Base-by-base conservation (phyloP, 1,140 invertebrate species). In the Sogatella furcifera region DNA sequence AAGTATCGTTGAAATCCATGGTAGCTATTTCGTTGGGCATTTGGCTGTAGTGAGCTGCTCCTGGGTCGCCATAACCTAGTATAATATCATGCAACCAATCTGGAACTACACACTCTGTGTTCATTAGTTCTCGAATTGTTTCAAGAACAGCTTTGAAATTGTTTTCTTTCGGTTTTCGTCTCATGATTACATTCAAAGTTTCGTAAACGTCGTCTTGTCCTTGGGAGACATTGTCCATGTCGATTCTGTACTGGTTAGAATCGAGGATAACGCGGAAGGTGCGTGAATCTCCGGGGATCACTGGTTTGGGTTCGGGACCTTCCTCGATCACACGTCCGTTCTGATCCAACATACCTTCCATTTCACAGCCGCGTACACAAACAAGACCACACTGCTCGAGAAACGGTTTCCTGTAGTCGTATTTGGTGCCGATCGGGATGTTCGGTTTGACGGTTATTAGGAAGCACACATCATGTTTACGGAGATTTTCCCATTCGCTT, bases 71-170 rank as follows among this genome's bases (percentile, higher is more conserved):
- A 73, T 98, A 99, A 0, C 97, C 97, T 4, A 99, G 79, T 57
- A 99, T 90, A 64, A 99, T 90, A 72, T 99, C 95, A 70, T 97
- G 92, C 5, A 99, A 76, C 97, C 97, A 99, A 68, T 97, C 89
- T 0, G 97, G 97, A 1, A 99, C 97, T 15, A 99, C 95, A 75
- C 94, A 99, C 71, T 97, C 90, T 0, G 95, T 98, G 71, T 99
- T 99, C 94, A 99, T 98, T 52, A 99, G 79, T 74, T 98, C 93
- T 5, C 97, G 77, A 64, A 99, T 99, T 0, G 97, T 99, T 75
- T 98, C 95, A 62, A 99, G 73, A 9, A 99, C 97, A 0, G 97
- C 97, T 77, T 99, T 95, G 72, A 99, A 99, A 75, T 99, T 99
- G 71, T 99, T 99, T 73, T 99, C 95, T 72, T 99, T 99, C 0